Evolutionary conservation across 2,113 vertebrate genomes (phyloP).

Genomic region (Acrocephalus kingi): DNA sequence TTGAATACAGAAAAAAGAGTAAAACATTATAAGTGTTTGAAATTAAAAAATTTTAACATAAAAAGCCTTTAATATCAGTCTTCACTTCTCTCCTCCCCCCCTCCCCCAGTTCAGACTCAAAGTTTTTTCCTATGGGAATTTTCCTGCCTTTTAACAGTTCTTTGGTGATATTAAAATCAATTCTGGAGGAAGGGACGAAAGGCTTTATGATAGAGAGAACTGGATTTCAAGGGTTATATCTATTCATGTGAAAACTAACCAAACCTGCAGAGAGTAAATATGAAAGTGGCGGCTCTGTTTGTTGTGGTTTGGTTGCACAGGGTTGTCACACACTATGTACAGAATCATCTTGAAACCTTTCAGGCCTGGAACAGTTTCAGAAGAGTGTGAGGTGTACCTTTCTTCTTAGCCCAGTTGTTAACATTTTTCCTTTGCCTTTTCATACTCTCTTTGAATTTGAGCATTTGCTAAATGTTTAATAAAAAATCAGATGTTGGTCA

Average conservation of each 20-base stretch:
- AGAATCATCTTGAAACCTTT: not conserved
- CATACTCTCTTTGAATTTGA: not conserved
- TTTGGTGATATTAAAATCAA: slow-evolving; percentile 22
- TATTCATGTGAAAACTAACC: slow-evolving; percentile 21
- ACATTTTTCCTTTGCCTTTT: not conserved
- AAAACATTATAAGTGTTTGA: not conserved
- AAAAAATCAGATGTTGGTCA: not conserved
- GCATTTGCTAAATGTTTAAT: not conserved
- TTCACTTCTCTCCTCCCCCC: not conserved
- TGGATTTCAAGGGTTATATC: not conserved
- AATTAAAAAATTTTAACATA: not conserved
- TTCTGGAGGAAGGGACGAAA: not conserved
- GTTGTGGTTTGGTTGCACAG: slow-evolving; percentile 12
- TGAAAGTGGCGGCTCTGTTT: not conserved
- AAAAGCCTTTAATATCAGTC: not conserved
- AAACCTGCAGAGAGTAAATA: not conserved
- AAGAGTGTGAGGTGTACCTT: not conserved
- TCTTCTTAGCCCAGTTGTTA: not conserved
- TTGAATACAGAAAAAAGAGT: not conserved
- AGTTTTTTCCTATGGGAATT: slow-evolving; percentile 43
- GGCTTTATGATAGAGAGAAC: not conserved
- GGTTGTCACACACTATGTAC: not conserved
- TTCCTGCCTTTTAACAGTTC: slow-evolving; percentile 3
- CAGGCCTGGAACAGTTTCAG: not conserved
- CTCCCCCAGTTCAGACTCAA: not conserved